A percentile compares a stretch with the other conserved stretches of the same genome.
phyloP scores from a whole-genome alignment of 2,113 vertebrate species.

The Muntiacus muntjak region DNA sequence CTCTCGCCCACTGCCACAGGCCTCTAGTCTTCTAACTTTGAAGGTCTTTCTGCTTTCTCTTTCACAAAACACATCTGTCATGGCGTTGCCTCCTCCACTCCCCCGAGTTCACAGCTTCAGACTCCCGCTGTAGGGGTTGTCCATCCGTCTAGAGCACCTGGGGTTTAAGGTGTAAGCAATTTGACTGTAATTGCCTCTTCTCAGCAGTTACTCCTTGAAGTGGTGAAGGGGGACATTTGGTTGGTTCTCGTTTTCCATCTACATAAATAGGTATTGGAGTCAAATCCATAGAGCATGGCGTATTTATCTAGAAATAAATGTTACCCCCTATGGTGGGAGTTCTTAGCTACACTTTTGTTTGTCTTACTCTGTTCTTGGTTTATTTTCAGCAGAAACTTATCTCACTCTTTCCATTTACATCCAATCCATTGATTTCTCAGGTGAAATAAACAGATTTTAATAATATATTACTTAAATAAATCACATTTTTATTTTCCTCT shows the following conservation, averaged over 20 bases:
- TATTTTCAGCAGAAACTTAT: constrained; percentile 22
- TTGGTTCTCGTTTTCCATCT: constrained; percentile 62
- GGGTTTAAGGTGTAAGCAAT: constrained; percentile 74
- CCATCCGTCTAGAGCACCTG: constrained; percentile 71
- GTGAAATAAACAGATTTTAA: neutral
- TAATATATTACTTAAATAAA: neutral
- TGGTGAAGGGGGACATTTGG: constrained; percentile 56
- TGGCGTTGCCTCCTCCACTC: constrained; percentile 19
- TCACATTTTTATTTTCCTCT: neutral
- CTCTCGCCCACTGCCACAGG: neutral
- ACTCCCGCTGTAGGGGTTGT: constrained; percentile 50
- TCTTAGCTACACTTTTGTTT: constrained; percentile 43
- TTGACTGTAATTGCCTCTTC: constrained; percentile 72
- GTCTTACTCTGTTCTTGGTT: constrained; percentile 21
- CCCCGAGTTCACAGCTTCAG: constrained; percentile 46
- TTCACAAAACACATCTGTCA: constrained; percentile 19
- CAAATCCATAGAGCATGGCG: constrained; percentile 56
- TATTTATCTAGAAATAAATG: constrained; percentile 74
- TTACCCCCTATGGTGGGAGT: constrained; percentile 29
- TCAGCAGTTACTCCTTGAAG: constrained; percentile 69
- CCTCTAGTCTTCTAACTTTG: constrained; percentile 15
- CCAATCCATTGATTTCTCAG: neutral
- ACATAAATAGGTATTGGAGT: constrained; percentile 63
- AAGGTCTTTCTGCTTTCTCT: constrained; percentile 54
- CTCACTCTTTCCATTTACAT: constrained; percentile 23